These are phyloP conservation scores for Chouioia cunea DNA, from an alignment of 2,888 invertebrate genomes.

Conservation along the genomic window DNA sequence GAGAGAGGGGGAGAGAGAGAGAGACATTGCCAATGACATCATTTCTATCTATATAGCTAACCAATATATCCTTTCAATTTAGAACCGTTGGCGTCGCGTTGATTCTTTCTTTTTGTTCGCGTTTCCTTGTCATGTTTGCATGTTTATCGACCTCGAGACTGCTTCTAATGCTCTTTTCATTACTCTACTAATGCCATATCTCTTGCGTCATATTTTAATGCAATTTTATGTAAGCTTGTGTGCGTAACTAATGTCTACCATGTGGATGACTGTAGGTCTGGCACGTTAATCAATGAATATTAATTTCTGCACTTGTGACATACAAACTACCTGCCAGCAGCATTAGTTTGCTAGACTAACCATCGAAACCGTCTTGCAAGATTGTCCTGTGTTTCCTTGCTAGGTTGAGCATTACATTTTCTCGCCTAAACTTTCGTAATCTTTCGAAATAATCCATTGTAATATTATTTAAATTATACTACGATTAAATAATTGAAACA, in stretches of 20 bases:
- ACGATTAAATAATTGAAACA: too few species aligned
- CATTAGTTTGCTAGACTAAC: constrained; percentile 25
- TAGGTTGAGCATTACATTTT: not conserved
- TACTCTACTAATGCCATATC: constrained; percentile 2
- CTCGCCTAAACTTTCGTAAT: too few species aligned
- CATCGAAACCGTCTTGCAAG: constrained; percentile 17
- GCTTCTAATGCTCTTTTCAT: constrained; percentile 7
- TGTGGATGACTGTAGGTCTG: not conserved
- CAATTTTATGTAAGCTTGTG: constrained; percentile 20
- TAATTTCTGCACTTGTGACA: constrained; percentile 39
- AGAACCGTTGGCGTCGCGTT: not conserved
- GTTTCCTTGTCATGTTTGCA: constrained; percentile 13
- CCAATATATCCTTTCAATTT: constrained; percentile 33
- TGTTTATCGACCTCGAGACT: not conserved
- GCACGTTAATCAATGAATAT: constrained; percentile 24
- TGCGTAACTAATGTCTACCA: constrained; percentile 14
- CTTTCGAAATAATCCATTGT: too few species aligned
- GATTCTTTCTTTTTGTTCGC: not conserved
- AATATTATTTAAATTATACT: too few species aligned
- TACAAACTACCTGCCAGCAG: not conserved
- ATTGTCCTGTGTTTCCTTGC: not conserved
- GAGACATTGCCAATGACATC: constrained; percentile 64
- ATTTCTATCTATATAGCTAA: constrained; percentile 58
- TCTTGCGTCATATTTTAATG: constrained; percentile 27
- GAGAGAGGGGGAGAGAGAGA: not conserved